phyloP scores from a whole-genome alignment of 2,113 vertebrate species.

The Corythaixoides concolor region DNA sequence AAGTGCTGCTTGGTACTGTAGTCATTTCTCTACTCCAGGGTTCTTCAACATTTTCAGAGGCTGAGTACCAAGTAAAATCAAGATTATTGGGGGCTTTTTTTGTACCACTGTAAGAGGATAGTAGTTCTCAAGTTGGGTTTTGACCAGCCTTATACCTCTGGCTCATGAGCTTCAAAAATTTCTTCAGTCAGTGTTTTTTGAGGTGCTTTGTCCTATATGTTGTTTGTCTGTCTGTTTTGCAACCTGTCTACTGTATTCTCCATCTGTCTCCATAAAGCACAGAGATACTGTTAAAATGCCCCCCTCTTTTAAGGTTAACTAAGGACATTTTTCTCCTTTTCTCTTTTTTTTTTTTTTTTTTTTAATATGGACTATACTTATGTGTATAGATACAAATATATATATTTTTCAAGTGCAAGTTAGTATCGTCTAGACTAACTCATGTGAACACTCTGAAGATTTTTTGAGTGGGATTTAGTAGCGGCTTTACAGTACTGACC shows the following conservation, averaged over 20 bases:
- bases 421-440: slow-evolving; percentile 51
- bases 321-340: slow-evolving; percentile 48
- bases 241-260: slow-evolving; percentile 70
- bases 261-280: slow-evolving; percentile 75
- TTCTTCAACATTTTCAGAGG: slow-evolving; percentile 73
- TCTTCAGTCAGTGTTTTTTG: slow-evolving; percentile 64
- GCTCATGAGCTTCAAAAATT: slow-evolving; percentile 52
- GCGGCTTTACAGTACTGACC: neutral
- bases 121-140: slow-evolving; percentile 45
- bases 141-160: slow-evolving; percentile 75
- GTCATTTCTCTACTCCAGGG: slow-evolving; percentile 58
- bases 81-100: slow-evolving; percentile 31
- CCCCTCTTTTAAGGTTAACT: slow-evolving; percentile 61
- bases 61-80: slow-evolving; percentile 66
- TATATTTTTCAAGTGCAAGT: slow-evolving; percentile 65
- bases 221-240: slow-evolving; percentile 75
- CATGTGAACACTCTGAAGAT: slow-evolving; percentile 43
- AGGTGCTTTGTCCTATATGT: slow-evolving; percentile 75
- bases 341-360: slow-evolving; percentile 10
- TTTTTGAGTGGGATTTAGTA: slow-evolving; percentile 51
- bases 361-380: slow-evolving; percentile 23
- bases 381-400: slow-evolving; percentile 8
- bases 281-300: slow-evolving; percentile 65
- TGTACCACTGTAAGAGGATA: slow-evolving; percentile 31
- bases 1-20: slow-evolving; percentile 74